Evolutionary conservation across 2,888 invertebrate species (phyloP), one percentile per base, ranked within the genome.

Genomic region (Scaptodrosophila latifasciaeformis): DNA sequence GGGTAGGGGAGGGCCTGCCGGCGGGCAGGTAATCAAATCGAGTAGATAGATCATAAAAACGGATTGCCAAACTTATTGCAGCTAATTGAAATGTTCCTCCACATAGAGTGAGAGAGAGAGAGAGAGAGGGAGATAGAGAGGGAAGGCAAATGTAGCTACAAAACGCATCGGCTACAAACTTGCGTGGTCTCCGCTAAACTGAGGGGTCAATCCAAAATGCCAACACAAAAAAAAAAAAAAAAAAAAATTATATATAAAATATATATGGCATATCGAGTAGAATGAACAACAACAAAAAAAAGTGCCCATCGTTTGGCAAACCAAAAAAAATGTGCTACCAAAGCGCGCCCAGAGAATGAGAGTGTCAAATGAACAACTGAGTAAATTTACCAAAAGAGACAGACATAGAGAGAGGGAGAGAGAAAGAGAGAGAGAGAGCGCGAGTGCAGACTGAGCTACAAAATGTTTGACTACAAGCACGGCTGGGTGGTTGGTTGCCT

Each of bases 21-120:
- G 34, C 34, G 19, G 45, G 42, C 40, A 17, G 55, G 44, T 49
- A 40, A 44, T 49, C 59, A 47, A 49, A 44, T 42, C 21, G 50
- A 43, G 40, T 31, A 65, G 55, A 60, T 70, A 68, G 77, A 77
- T 72, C 77, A 70, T 60, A 61, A 67, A 65, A 67, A 67, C 64
- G 63, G 67, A 67, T 66, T 65, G 71, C 49, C 61, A 55, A 61
- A 39, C 60, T 54, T 59, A 55, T 74, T 81, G 82, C 83, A 82
- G 68, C 83, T 83, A 83, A 82, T 82, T 82, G 82, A 82, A 83
- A 82, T 83, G 82, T 82, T 82, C 67, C 62, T 67, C 62, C 50
- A 49, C 42, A 50, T 43, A 35, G 44, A 35, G 29, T 54, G 44
- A 49, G 35, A 54, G 24, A 18, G 46, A 27, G 17, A 45, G 30